Conservation (phyloP, 2,113 vertebrate species). For the Vombatus ursinus region DNA sequence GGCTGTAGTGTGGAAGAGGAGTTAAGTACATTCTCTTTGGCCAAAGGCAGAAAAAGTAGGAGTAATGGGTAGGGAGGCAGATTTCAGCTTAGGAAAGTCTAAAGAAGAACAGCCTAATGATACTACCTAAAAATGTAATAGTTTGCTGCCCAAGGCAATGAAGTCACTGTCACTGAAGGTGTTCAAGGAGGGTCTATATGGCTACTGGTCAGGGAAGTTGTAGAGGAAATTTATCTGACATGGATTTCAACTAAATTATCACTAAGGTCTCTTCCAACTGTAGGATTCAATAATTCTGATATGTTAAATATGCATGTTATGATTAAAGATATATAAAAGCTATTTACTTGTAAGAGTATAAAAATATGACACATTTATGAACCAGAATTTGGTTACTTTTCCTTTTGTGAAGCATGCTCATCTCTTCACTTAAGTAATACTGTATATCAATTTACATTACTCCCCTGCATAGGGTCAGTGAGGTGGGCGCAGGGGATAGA, state of each 20-base stretch:
- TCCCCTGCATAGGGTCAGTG: neutral
- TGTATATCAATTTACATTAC: neutral
- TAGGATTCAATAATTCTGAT: neutral
- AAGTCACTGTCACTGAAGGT: neutral
- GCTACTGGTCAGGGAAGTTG: neutral
- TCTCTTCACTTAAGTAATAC: slow-evolving; percentile 21
- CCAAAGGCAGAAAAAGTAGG: neutral
- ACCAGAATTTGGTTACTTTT: neutral
- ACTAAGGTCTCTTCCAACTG: neutral
- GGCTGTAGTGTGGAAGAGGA: neutral
- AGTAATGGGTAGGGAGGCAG: neutral
- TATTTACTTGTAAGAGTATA: slow-evolving; percentile 22
- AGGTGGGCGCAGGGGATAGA: neutral
- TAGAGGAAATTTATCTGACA: neutral
- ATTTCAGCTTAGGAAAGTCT: neutral
- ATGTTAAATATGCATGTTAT: neutral
- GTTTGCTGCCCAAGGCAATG: neutral
- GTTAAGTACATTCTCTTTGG: neutral
- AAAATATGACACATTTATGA: slow-evolving; percentile 6
- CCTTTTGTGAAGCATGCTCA: neutral
- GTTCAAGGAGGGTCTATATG: neutral
- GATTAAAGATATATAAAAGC: neutral
- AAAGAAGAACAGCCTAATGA: neutral
- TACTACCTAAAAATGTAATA: neutral
- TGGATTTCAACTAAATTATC: neutral